A percentile compares a stretch with the other conserved stretches of the same genome.
These are phyloP conservation scores for Chorisops tibialis DNA, from an alignment of 2,888 invertebrate genomes.

Conservation along the genomic window DNA sequence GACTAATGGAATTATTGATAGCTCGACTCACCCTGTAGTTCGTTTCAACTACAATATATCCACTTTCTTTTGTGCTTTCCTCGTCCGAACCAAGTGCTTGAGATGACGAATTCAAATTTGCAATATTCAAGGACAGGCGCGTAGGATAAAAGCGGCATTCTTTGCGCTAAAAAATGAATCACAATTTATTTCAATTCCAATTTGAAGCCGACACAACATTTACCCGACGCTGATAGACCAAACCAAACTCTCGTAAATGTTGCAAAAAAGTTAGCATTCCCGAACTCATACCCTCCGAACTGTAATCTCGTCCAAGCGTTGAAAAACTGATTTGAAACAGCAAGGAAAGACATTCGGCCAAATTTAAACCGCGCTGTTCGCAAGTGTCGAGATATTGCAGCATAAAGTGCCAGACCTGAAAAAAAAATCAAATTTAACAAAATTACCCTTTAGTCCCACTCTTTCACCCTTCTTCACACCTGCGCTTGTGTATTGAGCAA, in stretches of 20 bases:
- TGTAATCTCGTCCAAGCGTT: slow-evolving; percentile 92
- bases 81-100: slow-evolving; percentile 51
- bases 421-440: background rate
- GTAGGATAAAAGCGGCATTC: slow-evolving; percentile 95
- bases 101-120: slow-evolving; percentile 55
- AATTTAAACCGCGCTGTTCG: slow-evolving; percentile 77
- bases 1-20: too few species aligned
- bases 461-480: slow-evolving; percentile 24
- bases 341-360: slow-evolving; percentile 91
- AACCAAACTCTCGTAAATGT: slow-evolving; percentile 93
- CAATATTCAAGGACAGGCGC: slow-evolving; percentile 82
- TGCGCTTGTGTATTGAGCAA: slow-evolving; percentile 82
- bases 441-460: background rate
- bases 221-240: slow-evolving; percentile 94
- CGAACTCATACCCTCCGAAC: slow-evolving; percentile 89
- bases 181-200: background rate
- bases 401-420: slow-evolving; percentile 87
- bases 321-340: slow-evolving; percentile 96
- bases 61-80: slow-evolving; percentile 56
- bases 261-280: slow-evolving; percentile 87
- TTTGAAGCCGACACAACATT: slow-evolving; percentile 7
- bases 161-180: slow-evolving; percentile 61
- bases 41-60: slow-evolving; percentile 93
- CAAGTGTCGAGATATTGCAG: slow-evolving; percentile 93
- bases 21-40: slow-evolving; percentile 61